A percentile compares a stretch with the other conserved stretches of the same genome.
These are phyloP conservation scores for Timema podura DNA, from an alignment of 2,888 invertebrate species.

Conservation along the genomic window DNA sequence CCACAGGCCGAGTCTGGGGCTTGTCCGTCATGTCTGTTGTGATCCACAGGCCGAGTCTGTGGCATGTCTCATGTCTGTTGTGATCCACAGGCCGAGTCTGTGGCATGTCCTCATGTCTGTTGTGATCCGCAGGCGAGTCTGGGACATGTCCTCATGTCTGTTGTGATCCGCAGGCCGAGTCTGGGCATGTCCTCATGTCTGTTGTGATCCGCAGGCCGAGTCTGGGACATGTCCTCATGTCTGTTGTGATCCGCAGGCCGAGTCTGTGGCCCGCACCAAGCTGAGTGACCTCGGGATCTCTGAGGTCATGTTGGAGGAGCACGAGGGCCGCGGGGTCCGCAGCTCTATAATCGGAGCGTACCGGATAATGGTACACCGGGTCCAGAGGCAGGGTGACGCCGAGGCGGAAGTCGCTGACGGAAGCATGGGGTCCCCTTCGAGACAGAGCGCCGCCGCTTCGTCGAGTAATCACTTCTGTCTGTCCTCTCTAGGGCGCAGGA, in stretches of 20 bases:
- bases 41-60: no score
- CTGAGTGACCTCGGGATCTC: slow-evolving; percentile 57
- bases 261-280: slow-evolving; percentile 50
- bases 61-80: no score
- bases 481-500: slow-evolving; percentile 17
- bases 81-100: no score
- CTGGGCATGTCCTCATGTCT: no score
- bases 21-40: no score
- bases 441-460: slow-evolving; percentile 6
- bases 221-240: slow-evolving; percentile 34
- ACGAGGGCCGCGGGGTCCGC: slow-evolving; percentile 55
- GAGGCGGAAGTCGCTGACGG: slow-evolving; percentile 13
- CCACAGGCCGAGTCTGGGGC: no score
- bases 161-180: no score
- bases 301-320: slow-evolving; percentile 53
- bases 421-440: not conserved
- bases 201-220: slow-evolving; percentile 40
- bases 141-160: no score
- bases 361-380: slow-evolving; percentile 60
- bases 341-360: slow-evolving; percentile 67
- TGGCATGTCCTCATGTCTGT: no score
- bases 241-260: slow-evolving; percentile 35
- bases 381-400: slow-evolving; percentile 39
- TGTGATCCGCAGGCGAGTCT: no score
- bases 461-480: slow-evolving; percentile 13